phyloP scores from a whole-genome alignment of 2,888 invertebrate genomes.

The Liopterus haemorrhoidalis region DNA sequence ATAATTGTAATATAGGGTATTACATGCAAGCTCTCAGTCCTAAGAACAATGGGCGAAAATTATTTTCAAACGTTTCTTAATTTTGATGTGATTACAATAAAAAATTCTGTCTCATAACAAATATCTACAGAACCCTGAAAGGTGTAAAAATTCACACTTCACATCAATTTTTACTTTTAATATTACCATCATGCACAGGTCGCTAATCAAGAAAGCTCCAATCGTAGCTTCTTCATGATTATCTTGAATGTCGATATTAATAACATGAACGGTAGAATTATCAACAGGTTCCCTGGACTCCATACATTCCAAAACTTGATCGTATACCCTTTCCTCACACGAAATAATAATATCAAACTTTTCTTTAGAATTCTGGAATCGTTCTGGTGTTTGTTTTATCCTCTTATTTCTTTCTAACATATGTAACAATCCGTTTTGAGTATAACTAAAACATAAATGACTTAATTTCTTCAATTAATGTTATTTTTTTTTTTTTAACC shows the following conservation, averaged over 20 bases:
- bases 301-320: slow-evolving; percentile 93
- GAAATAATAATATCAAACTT: slow-evolving; percentile 94
- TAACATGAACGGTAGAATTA: slow-evolving; percentile 88
- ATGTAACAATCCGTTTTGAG: slow-evolving; percentile 95
- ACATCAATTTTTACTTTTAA: too few relatives aligned
- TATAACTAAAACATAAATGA: slow-evolving; percentile 58
- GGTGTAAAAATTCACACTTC: too few relatives aligned
- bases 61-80: slow-evolving; percentile 11
- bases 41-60: neutral
- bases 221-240: slow-evolving; percentile 99
- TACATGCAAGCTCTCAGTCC: too few relatives aligned
- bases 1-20: too few relatives aligned
- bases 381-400: slow-evolving; percentile 89
- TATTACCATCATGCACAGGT: slow-evolving; percentile 82
- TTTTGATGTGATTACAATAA: too few relatives aligned
- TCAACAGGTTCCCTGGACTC: slow-evolving; percentile 71
- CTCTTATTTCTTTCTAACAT: slow-evolving; percentile 96
- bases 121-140: neutral
- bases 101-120: slow-evolving; percentile 3
- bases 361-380: slow-evolving; percentile 84
- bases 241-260: slow-evolving; percentile 98
- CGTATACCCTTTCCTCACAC: slow-evolving; percentile 97
- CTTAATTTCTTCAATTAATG: slow-evolving; percentile 12
- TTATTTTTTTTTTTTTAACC: slow-evolving; percentile 37
- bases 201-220: slow-evolving; percentile 96